Evolutionary conservation across 1,140 invertebrate species (phyloP), one percentile per base, ranked within the genome.

Genomic region (Amphibalanus amphitrite): DNA sequence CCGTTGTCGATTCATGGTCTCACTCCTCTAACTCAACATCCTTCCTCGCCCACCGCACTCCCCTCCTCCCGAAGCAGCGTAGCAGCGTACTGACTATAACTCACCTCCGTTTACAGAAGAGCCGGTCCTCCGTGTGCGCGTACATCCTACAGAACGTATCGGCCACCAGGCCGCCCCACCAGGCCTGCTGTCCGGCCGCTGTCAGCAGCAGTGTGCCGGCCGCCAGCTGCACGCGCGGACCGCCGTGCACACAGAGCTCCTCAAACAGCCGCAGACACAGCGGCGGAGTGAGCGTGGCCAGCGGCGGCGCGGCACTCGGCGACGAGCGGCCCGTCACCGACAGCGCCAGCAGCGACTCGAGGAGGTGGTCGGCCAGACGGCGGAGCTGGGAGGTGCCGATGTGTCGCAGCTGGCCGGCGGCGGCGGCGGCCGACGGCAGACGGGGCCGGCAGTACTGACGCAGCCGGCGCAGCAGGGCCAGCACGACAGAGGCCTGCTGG

Each of bases 141-240:
- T 92, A 95, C 69, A 93, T 85, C 74, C 85, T 84, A 25, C 87
- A 85, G 29, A 95, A 83, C 20, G 88, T 90, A 76, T 89, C 89
- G 0, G 90, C 88, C 6, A 96, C 82, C 77, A 93, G 93, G 72
- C 89, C 85, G 23, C 92, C 92, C 92, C 92, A 95, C 90, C 91
- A 95, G 0, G 84, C 82, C 78, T 89, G 86, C 71, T 86, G 84
- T 69, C 87, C 88, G 79, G 90, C 92, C 76, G 90, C 86, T 40
- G 89, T 86, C 29, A 91, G 88, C 75, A 94, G 80, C 72, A 95
- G 82, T 30, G 90, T 88, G 13, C 88, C 90, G 28, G 86, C 83
- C 29, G 86, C 82, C 10, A 91, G 83, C 78, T 91, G 90, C 30
- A 88, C 82, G 72, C 87, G 83, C 40, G 83, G 83, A 64, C 82